Evolutionary conservation across 2,113 vertebrate genomes (phyloP).

Genomic region (Origma solitaria): DNA sequence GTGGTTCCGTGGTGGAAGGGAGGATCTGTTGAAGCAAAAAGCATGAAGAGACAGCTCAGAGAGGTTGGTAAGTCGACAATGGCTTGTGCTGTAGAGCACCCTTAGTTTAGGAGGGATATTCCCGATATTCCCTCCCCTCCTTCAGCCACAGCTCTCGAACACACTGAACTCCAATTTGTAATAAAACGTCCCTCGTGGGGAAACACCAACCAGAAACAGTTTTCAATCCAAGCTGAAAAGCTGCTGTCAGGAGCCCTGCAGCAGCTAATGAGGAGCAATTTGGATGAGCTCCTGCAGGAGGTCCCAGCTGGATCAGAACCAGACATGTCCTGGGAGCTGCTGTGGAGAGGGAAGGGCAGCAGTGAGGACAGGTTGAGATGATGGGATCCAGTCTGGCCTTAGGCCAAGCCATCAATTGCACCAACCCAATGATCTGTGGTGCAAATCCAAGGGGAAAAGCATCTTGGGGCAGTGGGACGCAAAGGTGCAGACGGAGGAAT

Average conservation of each 20-base stretch:
- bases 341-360: neutral
- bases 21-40: neutral
- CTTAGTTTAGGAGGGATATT: neutral
- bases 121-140: neutral
- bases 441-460: neutral
- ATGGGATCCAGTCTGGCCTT: neutral
- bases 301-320: neutral
- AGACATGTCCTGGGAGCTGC: neutral
- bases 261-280: neutral
- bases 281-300: neutral
- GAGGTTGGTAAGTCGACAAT: neutral
- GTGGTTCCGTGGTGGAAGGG: neutral
- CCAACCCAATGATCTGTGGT: neutral
- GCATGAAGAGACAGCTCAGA: neutral
- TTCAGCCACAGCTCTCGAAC: rapidly evolving
- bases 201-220: neutral
- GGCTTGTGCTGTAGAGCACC: neutral
- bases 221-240: neutral
- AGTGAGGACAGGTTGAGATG: neutral
- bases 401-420: neutral
- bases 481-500: rapidly evolving
- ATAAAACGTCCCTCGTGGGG: neutral
- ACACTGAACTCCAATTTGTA: neutral
- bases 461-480: neutral
- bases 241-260: neutral